These are phyloP conservation scores for Eubucco bourcierii DNA, from an alignment of 2,113 vertebrate species.

Conservation along the genomic window DNA sequence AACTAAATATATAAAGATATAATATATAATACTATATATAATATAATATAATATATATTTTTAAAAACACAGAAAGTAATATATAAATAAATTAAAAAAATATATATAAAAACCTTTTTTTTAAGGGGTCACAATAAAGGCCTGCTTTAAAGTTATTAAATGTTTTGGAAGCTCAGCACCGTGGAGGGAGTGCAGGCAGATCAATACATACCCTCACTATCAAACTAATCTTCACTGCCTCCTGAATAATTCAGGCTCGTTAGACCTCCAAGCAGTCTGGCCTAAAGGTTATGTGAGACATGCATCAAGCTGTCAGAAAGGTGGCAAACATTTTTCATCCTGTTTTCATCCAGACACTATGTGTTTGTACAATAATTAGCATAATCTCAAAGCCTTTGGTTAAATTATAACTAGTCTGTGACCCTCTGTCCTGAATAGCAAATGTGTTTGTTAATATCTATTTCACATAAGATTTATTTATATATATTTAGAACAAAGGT, in stretches of 20 bases:
- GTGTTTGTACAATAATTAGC: neutral
- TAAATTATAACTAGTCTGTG: neutral
- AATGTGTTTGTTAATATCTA: neutral
- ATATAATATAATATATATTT: no score
- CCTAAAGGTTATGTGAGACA: constrained; percentile 19
- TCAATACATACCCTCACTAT: constrained; percentile 55
- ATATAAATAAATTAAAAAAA: no score
- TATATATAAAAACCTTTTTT: no score
- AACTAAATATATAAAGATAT: no score
- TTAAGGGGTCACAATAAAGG: neutral
- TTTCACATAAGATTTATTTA: no score
- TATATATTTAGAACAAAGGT: no score
- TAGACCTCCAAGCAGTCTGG: constrained; percentile 37
- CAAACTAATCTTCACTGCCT: constrained; percentile 47
- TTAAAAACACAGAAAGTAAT: no score
- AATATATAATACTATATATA: no score
- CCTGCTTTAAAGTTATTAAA: neutral
- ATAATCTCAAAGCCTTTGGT: neutral
- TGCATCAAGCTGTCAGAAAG: constrained; percentile 21
- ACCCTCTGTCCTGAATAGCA: neutral
- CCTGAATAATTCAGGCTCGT: constrained; percentile 74
- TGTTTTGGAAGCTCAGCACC: constrained; percentile 3
- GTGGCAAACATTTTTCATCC: neutral
- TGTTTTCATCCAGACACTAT: neutral
- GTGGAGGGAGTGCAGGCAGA: neutral